Percentiles rank a stretch among this genome's conserved stretches.
Evolutionary conservation across 2,888 invertebrate species (phyloP).

Genomic region (Nasonia oneida): DNA sequence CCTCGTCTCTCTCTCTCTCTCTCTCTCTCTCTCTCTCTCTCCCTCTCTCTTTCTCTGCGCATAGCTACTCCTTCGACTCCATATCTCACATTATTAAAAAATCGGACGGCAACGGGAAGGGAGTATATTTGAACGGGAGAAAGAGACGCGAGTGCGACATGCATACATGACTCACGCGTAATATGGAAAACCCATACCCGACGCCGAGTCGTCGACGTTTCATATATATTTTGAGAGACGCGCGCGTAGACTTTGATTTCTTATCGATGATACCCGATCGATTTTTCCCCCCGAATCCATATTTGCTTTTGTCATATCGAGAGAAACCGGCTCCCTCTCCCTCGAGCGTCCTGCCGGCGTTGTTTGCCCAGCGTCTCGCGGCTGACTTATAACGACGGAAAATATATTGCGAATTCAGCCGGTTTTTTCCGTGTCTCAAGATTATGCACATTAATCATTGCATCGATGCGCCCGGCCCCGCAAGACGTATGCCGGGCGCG

Average conservation of each 20-base stretch:
- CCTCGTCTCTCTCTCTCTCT: background rate
- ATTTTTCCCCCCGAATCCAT: slow-evolving; percentile 26
- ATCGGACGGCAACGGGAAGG: slow-evolving; percentile 49
- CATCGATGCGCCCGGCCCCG: background rate
- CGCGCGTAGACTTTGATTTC: slow-evolving; percentile 48
- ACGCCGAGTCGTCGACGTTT: slow-evolving; percentile 29
- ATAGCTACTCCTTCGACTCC: slow-evolving; percentile 40
- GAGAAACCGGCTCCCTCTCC: slow-evolving; percentile 12
- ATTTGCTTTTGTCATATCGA: slow-evolving; percentile 48
- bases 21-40: background rate
- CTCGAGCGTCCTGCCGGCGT: background rate
- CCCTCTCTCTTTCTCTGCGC: background rate
- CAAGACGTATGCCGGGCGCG: background rate
- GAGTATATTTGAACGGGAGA: background rate
- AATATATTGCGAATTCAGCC: slow-evolving; percentile 1
- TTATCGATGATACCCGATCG: slow-evolving; percentile 45
- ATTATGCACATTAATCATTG: background rate
- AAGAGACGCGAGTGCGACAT: slow-evolving; percentile 45
- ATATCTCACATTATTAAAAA: slow-evolving; percentile 72
- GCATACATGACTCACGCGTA: slow-evolving; percentile 56
- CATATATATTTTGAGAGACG: slow-evolving; percentile 46
- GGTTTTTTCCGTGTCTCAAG: background rate
- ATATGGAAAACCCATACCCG: slow-evolving; percentile 55
- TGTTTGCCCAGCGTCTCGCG: background rate
- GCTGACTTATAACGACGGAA: background rate